Percentiles rank a stretch among this genome's conserved stretches.
Evolutionary conservation across 2,113 vertebrate species (phyloP).

Genomic region (Sula dactylatra): DNA sequence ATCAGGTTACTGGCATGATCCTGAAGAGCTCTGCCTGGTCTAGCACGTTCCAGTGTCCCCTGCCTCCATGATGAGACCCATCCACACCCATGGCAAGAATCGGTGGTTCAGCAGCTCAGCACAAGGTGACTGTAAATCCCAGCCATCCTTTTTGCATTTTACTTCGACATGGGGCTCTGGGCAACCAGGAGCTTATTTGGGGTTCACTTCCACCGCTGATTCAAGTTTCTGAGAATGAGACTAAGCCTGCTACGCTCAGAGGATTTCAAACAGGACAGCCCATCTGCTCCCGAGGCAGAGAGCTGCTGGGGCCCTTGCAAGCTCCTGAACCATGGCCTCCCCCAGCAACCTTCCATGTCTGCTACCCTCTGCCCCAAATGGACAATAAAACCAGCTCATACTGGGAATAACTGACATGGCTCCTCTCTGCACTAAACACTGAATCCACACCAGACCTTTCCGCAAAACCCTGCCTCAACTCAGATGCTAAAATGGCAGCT

Average conservation of each 20-base stretch:
- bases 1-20: not conserved
- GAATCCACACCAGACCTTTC: not conserved
- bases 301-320: not conserved
- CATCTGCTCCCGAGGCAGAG: not conserved
- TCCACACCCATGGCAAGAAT: rapidly evolving
- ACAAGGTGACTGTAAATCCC: not conserved
- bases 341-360: not conserved
- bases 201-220: not conserved
- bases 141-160: not conserved
- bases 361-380: not conserved
- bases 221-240: not conserved
- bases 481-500: not conserved
- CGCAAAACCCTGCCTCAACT: not conserved
- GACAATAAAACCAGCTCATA: not conserved
- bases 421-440: not conserved
- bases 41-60: rapidly evolving
- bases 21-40: not conserved
- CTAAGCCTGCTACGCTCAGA: not conserved
- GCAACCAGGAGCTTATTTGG: not conserved
- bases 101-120: not conserved
- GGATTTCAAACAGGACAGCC: not conserved
- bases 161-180: not conserved
- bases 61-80: not conserved
- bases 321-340: not conserved
- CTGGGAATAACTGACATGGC: not conserved